phyloP scores from a whole-genome alignment of 2,888 invertebrate genomes.

The Acronicta psi region DNA sequence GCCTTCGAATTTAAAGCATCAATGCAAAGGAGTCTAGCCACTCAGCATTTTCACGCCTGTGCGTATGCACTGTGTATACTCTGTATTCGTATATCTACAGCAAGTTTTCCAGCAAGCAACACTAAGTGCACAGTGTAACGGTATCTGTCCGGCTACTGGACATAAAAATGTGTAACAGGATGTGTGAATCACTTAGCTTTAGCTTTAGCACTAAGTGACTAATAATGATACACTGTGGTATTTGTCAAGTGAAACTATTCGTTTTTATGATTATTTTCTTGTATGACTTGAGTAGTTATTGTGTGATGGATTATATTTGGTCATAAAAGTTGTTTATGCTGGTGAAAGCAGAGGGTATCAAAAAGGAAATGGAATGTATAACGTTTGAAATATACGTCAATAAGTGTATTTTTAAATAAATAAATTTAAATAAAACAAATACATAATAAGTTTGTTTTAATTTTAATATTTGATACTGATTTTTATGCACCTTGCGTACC shows the following conservation, averaged over 20 bases:
- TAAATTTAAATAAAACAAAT: too few species aligned
- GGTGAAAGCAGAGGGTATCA: too few species aligned
- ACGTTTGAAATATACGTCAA: too few species aligned
- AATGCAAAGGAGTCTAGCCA: too few species aligned
- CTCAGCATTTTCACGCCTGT: neutral
- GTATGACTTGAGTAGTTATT: neutral
- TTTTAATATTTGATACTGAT: slow-evolving; percentile 24
- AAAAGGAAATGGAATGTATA: too few species aligned
- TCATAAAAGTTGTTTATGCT: too few species aligned
- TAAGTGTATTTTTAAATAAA: too few species aligned
- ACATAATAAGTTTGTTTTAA: too few species aligned
- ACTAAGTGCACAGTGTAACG: slow-evolving; percentile 37
- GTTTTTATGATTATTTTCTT: too few species aligned
- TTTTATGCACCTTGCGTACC: slow-evolving; percentile 34
- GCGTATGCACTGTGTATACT: neutral
- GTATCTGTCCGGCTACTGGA: slow-evolving; percentile 28
- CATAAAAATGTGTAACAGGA: slow-evolving; percentile 57
- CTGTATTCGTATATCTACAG: slow-evolving; percentile 1
- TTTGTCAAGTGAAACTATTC: neutral
- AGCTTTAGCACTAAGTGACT: slow-evolving; percentile 28
- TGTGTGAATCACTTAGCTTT: slow-evolving; percentile 36
- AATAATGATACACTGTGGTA: slow-evolving; percentile 7
- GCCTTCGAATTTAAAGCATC: too few species aligned
- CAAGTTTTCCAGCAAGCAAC: slow-evolving; percentile 31
- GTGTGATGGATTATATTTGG: too few species aligned